Evolutionary conservation across 1,140 invertebrate species (phyloP), one percentile per base, ranked within the genome.

Genomic region (Ditylenchus dipsaci): DNA sequence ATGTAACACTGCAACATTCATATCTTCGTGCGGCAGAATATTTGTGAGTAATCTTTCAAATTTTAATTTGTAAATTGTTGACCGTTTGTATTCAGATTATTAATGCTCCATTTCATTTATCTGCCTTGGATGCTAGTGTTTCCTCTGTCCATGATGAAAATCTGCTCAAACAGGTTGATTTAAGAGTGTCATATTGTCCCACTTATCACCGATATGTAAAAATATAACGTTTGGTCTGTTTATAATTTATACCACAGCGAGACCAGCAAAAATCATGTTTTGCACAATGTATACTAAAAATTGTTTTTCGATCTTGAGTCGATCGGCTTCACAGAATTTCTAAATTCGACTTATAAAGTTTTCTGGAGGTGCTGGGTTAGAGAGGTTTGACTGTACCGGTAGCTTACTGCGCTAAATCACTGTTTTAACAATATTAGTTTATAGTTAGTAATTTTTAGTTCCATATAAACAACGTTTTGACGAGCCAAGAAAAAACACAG

Each of bases 71-170:
- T 19, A 5, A 13, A 27, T 61, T 69, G 19, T 57, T 17, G 5
- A 33, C 29, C 58, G 58, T 29, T 29, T 27, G 57, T 21, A 8
- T 76, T 71, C 42, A 75, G 70, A 62, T 42, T 17, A 59, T 76
- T n/a, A 30, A 68, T 33, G 72, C 68, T n/a, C 76, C 74, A 0
- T 76, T 76, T n/a, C 67, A 76, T 77, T 58, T 76, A n/a, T 73
- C 74, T 15, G 74, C 75, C 27, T 29, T 78, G 15, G 74, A 72
- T n/a, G 38, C 62, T 11, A 59, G 21, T 30, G 75, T 56, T 43
- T 56, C 60, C 33, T 45, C 59, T 19, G 38, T 75, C 15, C 76
- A 75, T 47, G 74, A 75, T 53, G 74, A 75, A 23, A 73, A 76
- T 56, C 60, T 75, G 29, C 45, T 79, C 0, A 78, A 74, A 68